Conservation (phyloP, 2,113 vertebrate species). For the Nematolebias whitei region DNA sequence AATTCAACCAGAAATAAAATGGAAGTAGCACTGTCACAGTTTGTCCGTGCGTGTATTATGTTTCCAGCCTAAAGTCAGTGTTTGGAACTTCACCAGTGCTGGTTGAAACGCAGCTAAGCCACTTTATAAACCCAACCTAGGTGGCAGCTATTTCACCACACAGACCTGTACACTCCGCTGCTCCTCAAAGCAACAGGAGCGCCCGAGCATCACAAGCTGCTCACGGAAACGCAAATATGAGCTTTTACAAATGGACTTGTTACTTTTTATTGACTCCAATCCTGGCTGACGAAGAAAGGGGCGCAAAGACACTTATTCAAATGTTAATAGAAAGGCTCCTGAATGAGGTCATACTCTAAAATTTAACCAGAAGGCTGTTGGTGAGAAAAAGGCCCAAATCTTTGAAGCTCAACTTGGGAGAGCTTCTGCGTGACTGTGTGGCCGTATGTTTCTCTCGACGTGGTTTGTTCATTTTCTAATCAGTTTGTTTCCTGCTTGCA, state of each 20-base stretch:
- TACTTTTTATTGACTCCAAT: conserved; percentile 36
- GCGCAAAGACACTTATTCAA: conserved; percentile 26
- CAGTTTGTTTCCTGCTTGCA: conserved; percentile 64
- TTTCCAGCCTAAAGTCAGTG: conserved; percentile 38
- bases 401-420: background rate
- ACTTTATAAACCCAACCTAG: conserved; percentile 17
- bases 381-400: conserved; percentile 36
- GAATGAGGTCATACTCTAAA: conserved; percentile 28
- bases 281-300: conserved; percentile 20
- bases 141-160: conserved; percentile 17
- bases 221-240: conserved; percentile 29
- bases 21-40: conserved; percentile 8
- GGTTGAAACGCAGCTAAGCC: conserved; percentile 45
- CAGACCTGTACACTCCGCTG: conserved; percentile 43
- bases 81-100: conserved; percentile 42
- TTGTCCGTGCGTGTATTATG: conserved; percentile 12
- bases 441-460: conserved; percentile 57
- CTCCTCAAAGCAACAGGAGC: conserved; percentile 39
- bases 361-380: conserved; percentile 34
- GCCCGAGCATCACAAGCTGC: conserved; percentile 12
- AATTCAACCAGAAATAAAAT: conserved; percentile 15
- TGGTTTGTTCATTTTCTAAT: conserved; percentile 72
- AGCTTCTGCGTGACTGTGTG: conserved; percentile 17
- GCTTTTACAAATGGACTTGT: conserved; percentile 41
- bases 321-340: conserved; percentile 31